Percentiles rank a stretch among this genome's conserved stretches.
phyloP scores from a whole-genome alignment of 2,797 vertebrate genomes.

The Brotula barbata region DNA sequence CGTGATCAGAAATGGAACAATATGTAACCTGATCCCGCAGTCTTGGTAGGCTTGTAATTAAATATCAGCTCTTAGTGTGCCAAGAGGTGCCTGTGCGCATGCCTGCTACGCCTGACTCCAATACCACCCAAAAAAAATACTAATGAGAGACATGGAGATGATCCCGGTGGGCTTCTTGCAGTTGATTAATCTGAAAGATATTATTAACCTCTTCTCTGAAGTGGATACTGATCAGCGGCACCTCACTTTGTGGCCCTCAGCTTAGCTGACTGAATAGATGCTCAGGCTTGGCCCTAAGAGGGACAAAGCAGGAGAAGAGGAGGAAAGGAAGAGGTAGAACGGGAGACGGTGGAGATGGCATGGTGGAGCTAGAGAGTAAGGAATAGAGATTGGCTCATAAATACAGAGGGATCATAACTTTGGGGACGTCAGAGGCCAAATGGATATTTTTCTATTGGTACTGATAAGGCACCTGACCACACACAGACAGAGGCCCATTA shows the following conservation, averaged over 20 bases:
- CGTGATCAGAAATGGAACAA: constrained; percentile 61
- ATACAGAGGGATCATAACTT: constrained; percentile 65
- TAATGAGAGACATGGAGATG: constrained; percentile 52
- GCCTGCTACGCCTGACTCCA: background rate
- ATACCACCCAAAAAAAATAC: constrained; percentile 12
- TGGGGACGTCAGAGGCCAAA: constrained; percentile 64
- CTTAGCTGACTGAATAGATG: constrained; percentile 44
- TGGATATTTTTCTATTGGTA: constrained; percentile 64
- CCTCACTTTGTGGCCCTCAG: constrained; percentile 38
- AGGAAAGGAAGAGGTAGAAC: background rate
- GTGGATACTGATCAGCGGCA: constrained; percentile 59
- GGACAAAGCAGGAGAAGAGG: constrained; percentile 2
- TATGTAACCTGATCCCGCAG: constrained; percentile 52
- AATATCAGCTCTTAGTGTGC: constrained; percentile 71
- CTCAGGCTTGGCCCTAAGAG: constrained; percentile 30
- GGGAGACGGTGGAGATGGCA: constrained; percentile 13
- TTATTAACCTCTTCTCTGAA: constrained; percentile 63
- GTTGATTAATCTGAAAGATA: constrained; percentile 58
- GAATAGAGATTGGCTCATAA: constrained; percentile 52
- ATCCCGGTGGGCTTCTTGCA: constrained; percentile 48
- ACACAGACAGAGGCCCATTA: constrained; percentile 63
- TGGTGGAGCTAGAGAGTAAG: constrained; percentile 31
- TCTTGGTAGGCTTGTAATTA: constrained; percentile 70
- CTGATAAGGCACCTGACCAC: constrained; percentile 63
- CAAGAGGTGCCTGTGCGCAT: constrained; percentile 41